Conservation (phyloP, 1,140 invertebrate species). For the Lepidostoma basale region DNA sequence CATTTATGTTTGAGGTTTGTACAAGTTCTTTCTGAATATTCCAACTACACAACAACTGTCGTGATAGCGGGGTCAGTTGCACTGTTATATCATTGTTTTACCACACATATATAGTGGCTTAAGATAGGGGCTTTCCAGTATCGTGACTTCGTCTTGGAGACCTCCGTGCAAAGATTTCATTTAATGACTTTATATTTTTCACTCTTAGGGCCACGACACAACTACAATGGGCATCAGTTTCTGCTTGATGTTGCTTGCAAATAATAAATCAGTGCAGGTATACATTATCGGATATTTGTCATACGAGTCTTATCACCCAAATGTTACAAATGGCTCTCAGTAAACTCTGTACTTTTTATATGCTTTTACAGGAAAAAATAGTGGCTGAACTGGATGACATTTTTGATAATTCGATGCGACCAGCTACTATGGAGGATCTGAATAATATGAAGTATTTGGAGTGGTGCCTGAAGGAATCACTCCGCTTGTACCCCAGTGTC, state of each 20-base stretch:
- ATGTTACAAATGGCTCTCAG: neutral
- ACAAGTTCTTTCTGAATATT: neutral
- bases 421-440: slow-evolving; percentile 67
- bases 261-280: slow-evolving; percentile 67
- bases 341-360: neutral
- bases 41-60: neutral
- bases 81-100: neutral
- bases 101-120: neutral
- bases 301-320: neutral
- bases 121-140: neutral
- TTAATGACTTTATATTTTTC: neutral
- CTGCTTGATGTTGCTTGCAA: slow-evolving; percentile 70
- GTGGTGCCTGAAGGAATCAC: slow-evolving; percentile 71
- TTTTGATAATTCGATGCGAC: slow-evolving; percentile 61
- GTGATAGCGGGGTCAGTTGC: too few species aligned
- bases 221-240: slow-evolving; percentile 72
- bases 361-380: neutral
- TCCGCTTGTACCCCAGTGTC: slow-evolving; percentile 74
- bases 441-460: slow-evolving; percentile 75
- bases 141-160: neutral
- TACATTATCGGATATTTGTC: neutral
- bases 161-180: neutral
- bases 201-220: slow-evolving; percentile 78
- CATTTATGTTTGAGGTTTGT: slow-evolving; percentile 78
- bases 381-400: slow-evolving; percentile 68